Evolutionary conservation across 2,113 vertebrate genomes (phyloP).

Genomic region (Salvelinus sp.): DNA sequence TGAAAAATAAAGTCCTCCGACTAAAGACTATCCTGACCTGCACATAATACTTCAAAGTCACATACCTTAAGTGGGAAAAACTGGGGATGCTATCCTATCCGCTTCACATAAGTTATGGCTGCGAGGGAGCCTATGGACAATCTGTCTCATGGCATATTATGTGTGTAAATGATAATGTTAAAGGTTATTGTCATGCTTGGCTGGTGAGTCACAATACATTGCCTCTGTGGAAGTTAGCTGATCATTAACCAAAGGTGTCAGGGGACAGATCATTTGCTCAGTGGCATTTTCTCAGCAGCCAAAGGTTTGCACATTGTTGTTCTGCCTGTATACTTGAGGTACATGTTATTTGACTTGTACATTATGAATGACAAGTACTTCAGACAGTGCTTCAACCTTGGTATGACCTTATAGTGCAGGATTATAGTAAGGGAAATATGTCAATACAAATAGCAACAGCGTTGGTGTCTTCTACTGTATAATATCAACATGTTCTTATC

Average conservation of each 20-base stretch:
- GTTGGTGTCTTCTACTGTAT: too few species aligned
- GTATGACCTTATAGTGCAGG: neutral
- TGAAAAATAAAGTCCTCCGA: slow-evolving; percentile 63
- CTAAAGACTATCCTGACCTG: slow-evolving; percentile 56
- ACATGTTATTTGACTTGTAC: slow-evolving; percentile 32
- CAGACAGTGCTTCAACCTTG: neutral
- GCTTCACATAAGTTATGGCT: slow-evolving; percentile 65
- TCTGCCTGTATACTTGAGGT: slow-evolving; percentile 16
- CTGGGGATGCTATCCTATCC: slow-evolving; percentile 51
- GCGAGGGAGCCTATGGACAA: slow-evolving; percentile 62
- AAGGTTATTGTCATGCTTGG: slow-evolving; percentile 75
- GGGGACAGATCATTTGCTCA: slow-evolving; percentile 54
- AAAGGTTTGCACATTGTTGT: slow-evolving; percentile 35
- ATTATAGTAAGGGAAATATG: neutral
- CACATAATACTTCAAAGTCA: slow-evolving; percentile 59
- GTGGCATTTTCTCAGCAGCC: slow-evolving; percentile 63
- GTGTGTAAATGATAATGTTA: slow-evolving; percentile 72
- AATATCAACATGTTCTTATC: too few species aligned
- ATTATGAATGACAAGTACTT: slow-evolving; percentile 22
- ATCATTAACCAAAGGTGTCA: slow-evolving; percentile 76
- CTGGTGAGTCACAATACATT: slow-evolving; percentile 60
- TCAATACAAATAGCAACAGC: too few species aligned
- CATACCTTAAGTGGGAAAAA: slow-evolving; percentile 51
- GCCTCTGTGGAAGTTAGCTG: slow-evolving; percentile 57
- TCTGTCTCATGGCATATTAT: slow-evolving; percentile 64